Evolutionary conservation across 2,113 vertebrate genomes (phyloP).

Genomic region (Neopipo cinnamomea): DNA sequence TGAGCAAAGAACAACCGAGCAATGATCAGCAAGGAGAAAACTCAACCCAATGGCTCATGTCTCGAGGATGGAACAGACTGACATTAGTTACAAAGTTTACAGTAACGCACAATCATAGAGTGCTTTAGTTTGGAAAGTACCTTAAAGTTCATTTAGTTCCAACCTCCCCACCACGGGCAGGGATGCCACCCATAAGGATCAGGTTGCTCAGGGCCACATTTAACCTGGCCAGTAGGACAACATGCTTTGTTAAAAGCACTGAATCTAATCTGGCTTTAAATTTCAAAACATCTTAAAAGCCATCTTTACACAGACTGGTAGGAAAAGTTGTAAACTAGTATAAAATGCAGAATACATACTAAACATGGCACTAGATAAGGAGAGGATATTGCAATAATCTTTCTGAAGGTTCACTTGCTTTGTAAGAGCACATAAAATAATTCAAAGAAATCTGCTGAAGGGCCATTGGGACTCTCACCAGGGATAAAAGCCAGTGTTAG

Average conservation of each 20-base stretch:
- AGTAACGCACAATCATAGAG: neutral
- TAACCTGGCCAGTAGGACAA: neutral
- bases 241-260: neutral
- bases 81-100: neutral
- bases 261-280: neutral
- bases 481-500: neutral
- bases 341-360: neutral
- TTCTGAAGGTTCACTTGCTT: neutral
- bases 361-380: neutral
- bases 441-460: neutral
- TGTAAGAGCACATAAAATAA: neutral
- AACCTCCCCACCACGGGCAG: rapidly evolving
- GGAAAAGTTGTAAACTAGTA: neutral
- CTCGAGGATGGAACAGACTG: neutral
- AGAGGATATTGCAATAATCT: neutral
- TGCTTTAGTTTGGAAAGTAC: neutral
- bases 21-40: neutral
- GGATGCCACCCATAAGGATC: neutral
- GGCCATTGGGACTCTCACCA: neutral
- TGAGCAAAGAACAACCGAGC: neutral
- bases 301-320: neutral
- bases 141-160: neutral
- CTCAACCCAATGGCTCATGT: neutral
- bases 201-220: neutral
- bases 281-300: neutral